Conservation (phyloP, 2,113 vertebrate species). For the Ovis canadensis region DNA sequence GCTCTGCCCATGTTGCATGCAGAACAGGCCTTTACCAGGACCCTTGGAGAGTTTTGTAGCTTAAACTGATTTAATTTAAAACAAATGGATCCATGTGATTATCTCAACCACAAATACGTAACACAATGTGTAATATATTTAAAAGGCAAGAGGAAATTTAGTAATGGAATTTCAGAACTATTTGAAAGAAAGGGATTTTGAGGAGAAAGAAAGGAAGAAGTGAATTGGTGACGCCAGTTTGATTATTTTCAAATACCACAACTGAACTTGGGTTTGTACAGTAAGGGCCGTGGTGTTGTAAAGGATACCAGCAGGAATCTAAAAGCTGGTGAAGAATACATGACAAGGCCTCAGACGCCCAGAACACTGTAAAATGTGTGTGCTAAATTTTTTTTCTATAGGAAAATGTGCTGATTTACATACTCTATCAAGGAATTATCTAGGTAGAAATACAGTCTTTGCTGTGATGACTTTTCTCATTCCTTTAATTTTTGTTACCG, state of each 20-base stretch:
- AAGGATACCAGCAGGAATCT: not conserved
- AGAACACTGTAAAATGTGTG: not conserved
- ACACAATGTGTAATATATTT: conserved; percentile 66
- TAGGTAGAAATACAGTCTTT: not conserved
- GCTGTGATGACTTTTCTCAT: not conserved
- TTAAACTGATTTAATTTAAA: conserved; percentile 68
- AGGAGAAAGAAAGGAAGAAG: conserved; percentile 42
- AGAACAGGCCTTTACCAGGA: conserved; percentile 42
- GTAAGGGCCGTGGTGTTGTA: not conserved
- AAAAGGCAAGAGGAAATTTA: conserved; percentile 65
- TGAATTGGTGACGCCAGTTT: conserved; percentile 59
- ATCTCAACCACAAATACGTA: conserved; percentile 68
- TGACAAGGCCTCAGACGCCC: not conserved
- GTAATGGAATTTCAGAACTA: conserved; percentile 48
- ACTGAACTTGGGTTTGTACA: conserved; percentile 39
- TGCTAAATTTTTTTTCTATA: not conserved
- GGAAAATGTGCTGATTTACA: not conserved
- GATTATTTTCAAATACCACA: conserved; percentile 70
- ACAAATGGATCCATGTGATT: conserved; percentile 52
- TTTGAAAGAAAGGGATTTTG: conserved; percentile 46
- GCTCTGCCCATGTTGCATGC: conserved; percentile 56
- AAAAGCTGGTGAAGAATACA: not conserved
- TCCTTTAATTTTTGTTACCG: not conserved
- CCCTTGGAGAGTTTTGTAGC: conserved; percentile 47
- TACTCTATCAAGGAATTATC: not conserved